Percentiles rank a stretch among this genome's conserved stretches.
Evolutionary conservation across 2,797 vertebrate genomes (phyloP).

Genomic region (Scolopax rusticola): DNA sequence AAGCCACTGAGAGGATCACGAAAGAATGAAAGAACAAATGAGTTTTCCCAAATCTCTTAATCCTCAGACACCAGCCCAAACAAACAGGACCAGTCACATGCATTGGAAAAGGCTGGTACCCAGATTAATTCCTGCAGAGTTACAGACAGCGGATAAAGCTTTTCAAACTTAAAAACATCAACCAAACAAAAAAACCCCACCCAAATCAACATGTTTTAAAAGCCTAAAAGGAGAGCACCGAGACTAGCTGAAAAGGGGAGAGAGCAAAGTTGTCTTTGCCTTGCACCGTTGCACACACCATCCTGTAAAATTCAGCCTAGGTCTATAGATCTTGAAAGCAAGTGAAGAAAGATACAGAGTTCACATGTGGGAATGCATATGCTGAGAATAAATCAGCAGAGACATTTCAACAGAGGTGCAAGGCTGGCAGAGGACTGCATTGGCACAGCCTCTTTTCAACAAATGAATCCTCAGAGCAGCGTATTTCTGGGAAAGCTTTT

Average conservation of each 20-base stretch:
- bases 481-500: constrained; percentile 52
- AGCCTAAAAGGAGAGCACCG: neutral
- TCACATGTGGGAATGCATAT: neutral
- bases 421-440: neutral
- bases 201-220: neutral
- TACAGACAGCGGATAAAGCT: neutral
- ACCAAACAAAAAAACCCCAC: neutral
- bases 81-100: neutral
- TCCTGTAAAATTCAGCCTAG: neutral
- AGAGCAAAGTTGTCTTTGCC: neutral
- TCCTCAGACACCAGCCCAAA: constrained; percentile 14
- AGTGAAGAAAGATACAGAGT: neutral
- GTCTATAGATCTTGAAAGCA: neutral
- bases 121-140: neutral
- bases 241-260: neutral
- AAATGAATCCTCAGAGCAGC: neutral
- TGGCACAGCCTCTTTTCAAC: constrained; percentile 5
- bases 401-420: neutral
- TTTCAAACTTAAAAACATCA: neutral
- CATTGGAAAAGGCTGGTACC: neutral
- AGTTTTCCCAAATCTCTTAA: constrained; percentile 36
- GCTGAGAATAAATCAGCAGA: neutral
- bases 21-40: neutral
- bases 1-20: neutral
- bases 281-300: neutral